Evolutionary conservation across 2,888 invertebrate species (phyloP), one percentile per base, ranked within the genome.

Genomic region (Ectemnius lituratus): DNA sequence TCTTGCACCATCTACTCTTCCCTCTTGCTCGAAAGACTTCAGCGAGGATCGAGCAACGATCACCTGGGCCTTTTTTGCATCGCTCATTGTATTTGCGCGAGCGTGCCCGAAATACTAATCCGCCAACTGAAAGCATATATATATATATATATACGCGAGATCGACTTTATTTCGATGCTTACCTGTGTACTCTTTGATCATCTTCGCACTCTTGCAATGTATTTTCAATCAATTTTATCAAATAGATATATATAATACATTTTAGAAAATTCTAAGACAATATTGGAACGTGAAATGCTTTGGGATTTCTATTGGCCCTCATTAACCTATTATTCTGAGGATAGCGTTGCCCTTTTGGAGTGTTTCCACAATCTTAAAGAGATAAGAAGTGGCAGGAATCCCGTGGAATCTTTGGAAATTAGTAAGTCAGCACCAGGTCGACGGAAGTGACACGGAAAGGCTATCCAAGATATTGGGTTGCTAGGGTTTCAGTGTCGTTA

Each of bases 61-160:
- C 88, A 88, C 84, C 88, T 88, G 87, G 81, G 81, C 81, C 80
- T 88, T 89, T 23, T 89, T 89, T 89, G 78, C 83, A 56, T 65
- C 58, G 75, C 81, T 85, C 86, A 86, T 87, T 87, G 86, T 88
- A 86, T 84, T 87, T 88, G 83, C 84, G 81, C 86, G 84, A 81
- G 83, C 88, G 87, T 87, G 89, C 83, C 78, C 86, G 84, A 88
- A 89, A 89, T 89, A 84, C 86, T 84, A 87, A 90, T 88, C 81
- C 76, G 18, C 4, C 66, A 47, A n/a, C 20, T 6, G 6, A 8
- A 37, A 1, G 37, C 37, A 11, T 11, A 8, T 37, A 37, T 37
- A 8, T 37, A 11, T 8, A 11, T 11, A 8, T 37, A 37, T 37
- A 8, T 37, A 11, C 37, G 8, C 37, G 37, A 37, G 37, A 37